Base-by-base conservation (phyloP, 2,113 vertebrate genomes). In the Pygoscelis adeliae region DNA sequence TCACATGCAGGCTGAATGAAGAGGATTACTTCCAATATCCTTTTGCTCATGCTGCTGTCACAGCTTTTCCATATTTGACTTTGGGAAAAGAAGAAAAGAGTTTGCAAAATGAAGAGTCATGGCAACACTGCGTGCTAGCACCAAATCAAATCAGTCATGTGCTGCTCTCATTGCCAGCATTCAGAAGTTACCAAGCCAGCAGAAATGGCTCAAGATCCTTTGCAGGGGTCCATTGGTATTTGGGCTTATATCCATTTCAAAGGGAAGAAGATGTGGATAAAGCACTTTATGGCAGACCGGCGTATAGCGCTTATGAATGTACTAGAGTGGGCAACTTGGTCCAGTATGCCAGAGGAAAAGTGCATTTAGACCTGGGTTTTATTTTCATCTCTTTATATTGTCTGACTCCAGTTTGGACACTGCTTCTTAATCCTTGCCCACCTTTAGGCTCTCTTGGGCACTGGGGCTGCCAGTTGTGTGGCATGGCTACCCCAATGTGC, bases 1-100 rank as follows among this genome's bases (percentile, higher is more conserved):
- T 96, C 67, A 79, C 87, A 13, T 74, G 74, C 89, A 55, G 79
- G 89, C 93, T 95, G 87, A 96, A 94, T 32, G 91, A 96, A 91
- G 94, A 94, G 94, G 95, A 96, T 97, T 96, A 96, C 91, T 97
- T 97, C 93, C 94, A 91, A 91, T 95, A 97, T 74, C 93, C 84
- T 93, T 96, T 88, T 93, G 86, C 95, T 95, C 72, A 71, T 82
- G 80, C 91, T 97, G 87, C 89, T 97, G 82, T 94, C 87, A 59
- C 82, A 95, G 62, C 70, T 96, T 93, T 96, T 94, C 93, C 95
- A 95, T 91, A 90, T 96, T 90, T 96, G 96, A 91, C 94, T 93
- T 81, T 18, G 88, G 83, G 96, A 88, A 95, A 83, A 91, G 86
- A 94, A 90, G 79, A 79, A 23, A 87, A 80, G 70, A 58, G 78